Base-by-base conservation (phyloP, 2,113 vertebrate species). In the Ophthalmotilapia sp. region DNA sequence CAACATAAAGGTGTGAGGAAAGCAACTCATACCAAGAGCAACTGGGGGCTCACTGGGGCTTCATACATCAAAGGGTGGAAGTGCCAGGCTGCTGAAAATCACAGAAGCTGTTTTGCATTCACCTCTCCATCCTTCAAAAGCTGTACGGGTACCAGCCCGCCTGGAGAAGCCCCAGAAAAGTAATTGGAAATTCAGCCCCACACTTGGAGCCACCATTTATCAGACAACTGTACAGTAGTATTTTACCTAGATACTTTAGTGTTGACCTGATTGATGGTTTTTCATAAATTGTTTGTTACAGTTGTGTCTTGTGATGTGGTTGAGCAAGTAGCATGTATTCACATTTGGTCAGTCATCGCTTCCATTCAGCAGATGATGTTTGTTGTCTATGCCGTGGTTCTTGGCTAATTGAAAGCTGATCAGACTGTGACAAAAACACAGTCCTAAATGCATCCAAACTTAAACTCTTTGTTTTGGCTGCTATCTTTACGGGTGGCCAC, bases 81-180 rank as follows among this genome's bases (percentile, higher is more conserved):
- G 82, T 65, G 7, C 7, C 29, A 14, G 54, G 73, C 85, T 45
- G 55, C 84, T 3, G 51, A 87, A 75, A 88, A 83, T 84, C 84
- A 82, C 73, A 81, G 12, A 55, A 75, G 29, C 82, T 85, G 82
- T 62, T 94, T 90, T 90, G 86, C 80, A 92, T 92, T 93, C 91
- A 87, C 89, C 89, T 83, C 77, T 53, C 81, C 38, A 89, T 91
- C 94, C 89, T 93, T 94, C 87, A 86, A 21, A 89, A 88, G 81
- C 70, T 40, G 79, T 5, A 21, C 4, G 1, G 49, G 42, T 51
- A 83, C 38, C 80, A 36, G 83, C 42, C 31, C 6, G 9, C 81
- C 77, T 3, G 26, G 60, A 91, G 83, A 83, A 82, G 87, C 68
- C 55, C 23, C 79, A 13, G 87, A 88, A 77, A 83, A 79, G 87